Percentiles rank a stretch among this genome's conserved stretches.
Conservation (phyloP, 2,888 invertebrate species). For the Eupithecia abbreviata region DNA sequence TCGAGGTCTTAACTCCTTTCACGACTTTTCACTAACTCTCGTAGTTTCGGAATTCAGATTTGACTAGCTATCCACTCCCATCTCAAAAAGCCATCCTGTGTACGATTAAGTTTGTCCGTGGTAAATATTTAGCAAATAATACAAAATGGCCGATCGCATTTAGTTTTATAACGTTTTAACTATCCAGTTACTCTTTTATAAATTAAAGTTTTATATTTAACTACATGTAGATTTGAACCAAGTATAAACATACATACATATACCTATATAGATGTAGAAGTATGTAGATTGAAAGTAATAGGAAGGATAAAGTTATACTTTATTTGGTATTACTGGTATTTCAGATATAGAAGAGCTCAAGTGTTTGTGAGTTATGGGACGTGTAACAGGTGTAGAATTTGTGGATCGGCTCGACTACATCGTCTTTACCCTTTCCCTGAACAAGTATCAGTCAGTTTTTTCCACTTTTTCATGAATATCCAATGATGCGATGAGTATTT, state of each 20-base stretch:
- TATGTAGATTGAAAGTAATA: not conserved
- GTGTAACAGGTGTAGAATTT: slow-evolving; percentile 59
- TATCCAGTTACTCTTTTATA: not conserved
- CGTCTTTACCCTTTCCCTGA: slow-evolving; percentile 45
- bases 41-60: no score
- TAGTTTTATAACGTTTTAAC: not conserved
- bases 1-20: no score
- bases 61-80: no score
- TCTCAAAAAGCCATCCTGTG: no score
- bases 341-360: slow-evolving; percentile 34
- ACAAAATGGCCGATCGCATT: not conserved
- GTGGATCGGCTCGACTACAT: slow-evolving; percentile 45
- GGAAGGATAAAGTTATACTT: slow-evolving; percentile 34
- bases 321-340: slow-evolving; percentile 43
- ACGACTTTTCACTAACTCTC: no score
- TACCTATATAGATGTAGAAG: no score
- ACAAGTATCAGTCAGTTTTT: slow-evolving; percentile 16
- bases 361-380: slow-evolving; percentile 47
- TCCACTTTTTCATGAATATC: slow-evolving; percentile 19
- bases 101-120: not conserved
- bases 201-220: not conserved
- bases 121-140: not conserved
- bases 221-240: not conserved
- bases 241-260: not conserved
- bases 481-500: not conserved